These are phyloP conservation scores for Anarrhichthys ocellatus DNA, from an alignment of 2,113 vertebrate species.

Conservation along the genomic window DNA sequence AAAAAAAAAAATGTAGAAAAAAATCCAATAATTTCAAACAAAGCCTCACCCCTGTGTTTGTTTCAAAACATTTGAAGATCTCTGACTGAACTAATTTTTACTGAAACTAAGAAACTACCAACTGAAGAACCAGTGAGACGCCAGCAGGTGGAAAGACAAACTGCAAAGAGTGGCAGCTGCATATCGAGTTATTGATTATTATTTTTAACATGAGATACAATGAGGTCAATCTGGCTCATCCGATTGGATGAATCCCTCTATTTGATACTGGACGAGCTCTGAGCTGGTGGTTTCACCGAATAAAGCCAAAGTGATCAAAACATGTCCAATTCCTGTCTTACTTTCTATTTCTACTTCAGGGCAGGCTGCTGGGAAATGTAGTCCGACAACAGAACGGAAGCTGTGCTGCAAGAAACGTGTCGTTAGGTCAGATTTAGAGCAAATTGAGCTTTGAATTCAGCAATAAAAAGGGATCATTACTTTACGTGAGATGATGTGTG, in stretches of 20 bases:
- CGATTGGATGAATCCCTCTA: constrained; percentile 35
- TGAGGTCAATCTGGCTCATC: constrained; percentile 2
- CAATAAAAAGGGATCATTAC: not conserved
- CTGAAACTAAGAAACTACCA: constrained; percentile 22
- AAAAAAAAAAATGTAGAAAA: not conserved
- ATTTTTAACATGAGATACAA: not conserved
- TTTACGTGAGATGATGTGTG: not conserved
- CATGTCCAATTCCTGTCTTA: not conserved
- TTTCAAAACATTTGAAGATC: not conserved
- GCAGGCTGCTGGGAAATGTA: not conserved
- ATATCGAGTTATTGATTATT: not conserved
- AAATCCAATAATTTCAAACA: not conserved
- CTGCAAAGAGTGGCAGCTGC: not conserved
- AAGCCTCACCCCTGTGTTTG: constrained; percentile 8
- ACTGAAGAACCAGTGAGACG: constrained; percentile 58
- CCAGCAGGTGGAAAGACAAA: constrained; percentile 21
- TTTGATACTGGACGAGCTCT: not conserved
- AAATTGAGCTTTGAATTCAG: not conserved
- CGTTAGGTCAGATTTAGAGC: not conserved
- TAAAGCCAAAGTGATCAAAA: constrained; percentile 73
- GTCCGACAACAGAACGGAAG: not conserved
- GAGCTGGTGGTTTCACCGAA: constrained; percentile 72
- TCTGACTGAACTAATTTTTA: constrained; percentile 22
- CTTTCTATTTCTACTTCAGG: not conserved
- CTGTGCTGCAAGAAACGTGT: not conserved